Conservation (phyloP, 2,797 vertebrate genomes). For the Myotis daubentonii region DNA sequence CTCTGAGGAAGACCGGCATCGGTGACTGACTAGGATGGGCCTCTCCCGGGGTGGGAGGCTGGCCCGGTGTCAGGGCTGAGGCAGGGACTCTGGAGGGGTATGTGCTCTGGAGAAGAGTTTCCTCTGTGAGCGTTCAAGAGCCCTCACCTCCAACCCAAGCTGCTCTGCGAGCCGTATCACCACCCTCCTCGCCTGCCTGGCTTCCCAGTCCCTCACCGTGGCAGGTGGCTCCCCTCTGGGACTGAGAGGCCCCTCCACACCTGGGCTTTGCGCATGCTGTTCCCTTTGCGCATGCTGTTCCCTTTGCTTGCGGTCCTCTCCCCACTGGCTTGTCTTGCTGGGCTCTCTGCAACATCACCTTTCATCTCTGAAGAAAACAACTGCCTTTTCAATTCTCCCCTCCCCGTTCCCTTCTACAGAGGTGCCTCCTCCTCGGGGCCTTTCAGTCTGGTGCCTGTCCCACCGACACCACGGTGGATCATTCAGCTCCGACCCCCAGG, state of each 20-base stretch:
- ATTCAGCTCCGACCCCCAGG: not conserved
- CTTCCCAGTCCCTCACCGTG: not conserved
- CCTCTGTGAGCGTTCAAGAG: not conserved
- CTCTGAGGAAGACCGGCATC: not conserved
- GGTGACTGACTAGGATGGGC: not conserved
- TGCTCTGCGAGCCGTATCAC: fast-evolving
- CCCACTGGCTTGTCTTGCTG: not conserved
- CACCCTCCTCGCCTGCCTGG: not conserved
- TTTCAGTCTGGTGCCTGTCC: not conserved
- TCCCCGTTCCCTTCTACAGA: not conserved
- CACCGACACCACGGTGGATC: not conserved
- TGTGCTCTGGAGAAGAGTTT: not conserved
- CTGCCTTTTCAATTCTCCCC: not conserved
- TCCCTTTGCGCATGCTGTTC: not conserved
- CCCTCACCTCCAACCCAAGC: not conserved
- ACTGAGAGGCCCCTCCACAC: not conserved
- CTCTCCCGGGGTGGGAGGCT: not conserved
- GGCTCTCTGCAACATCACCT: not conserved
- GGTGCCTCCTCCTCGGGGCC: not conserved
- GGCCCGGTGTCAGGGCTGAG: too few relatives aligned
- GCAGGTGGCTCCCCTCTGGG: fast-evolving
- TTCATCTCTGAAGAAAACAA: not conserved
- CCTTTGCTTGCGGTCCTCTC: not conserved
- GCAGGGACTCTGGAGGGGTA: too few relatives aligned
- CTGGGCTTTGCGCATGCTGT: not conserved